Conservation (phyloP, 1,140 invertebrate species). For the Telenomus remus region DNA sequence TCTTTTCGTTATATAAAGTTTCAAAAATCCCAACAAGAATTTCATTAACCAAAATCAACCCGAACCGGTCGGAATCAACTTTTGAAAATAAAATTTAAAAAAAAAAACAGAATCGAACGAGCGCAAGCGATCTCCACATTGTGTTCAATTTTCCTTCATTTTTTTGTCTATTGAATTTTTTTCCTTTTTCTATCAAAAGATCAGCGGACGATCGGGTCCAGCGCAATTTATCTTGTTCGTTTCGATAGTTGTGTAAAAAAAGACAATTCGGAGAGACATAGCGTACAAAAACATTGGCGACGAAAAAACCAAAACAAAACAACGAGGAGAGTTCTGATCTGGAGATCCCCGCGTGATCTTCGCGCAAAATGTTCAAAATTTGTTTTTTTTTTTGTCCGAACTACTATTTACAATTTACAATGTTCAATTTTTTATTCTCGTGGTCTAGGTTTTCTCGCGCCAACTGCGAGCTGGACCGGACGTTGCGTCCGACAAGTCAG, state of each 20-base stretch:
- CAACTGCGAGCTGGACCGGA: constrained; percentile 45
- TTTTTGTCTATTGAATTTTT: constrained; percentile 55
- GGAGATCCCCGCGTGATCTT: constrained; percentile 57
- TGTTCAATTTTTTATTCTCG: constrained; percentile 61
- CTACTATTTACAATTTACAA: constrained; percentile 76
- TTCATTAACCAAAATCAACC: not conserved
- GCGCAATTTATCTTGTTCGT: constrained; percentile 53
- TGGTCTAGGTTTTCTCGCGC: constrained; percentile 66
- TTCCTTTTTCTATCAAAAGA: constrained; percentile 50
- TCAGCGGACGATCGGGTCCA: constrained; percentile 56
- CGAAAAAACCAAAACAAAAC: constrained; percentile 38
- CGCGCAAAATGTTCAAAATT: constrained; percentile 3
- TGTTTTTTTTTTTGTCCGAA: constrained; percentile 55
- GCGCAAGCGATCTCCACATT: constrained; percentile 19
- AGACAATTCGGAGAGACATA: constrained; percentile 51
- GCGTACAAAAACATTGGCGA: constrained; percentile 44
- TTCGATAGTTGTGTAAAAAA: constrained; percentile 51
- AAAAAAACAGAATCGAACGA: constrained; percentile 41
- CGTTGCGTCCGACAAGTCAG: constrained; percentile 21
- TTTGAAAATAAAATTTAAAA: constrained; percentile 36
- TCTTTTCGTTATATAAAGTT: constrained; percentile 9
- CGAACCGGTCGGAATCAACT: constrained; percentile 1
- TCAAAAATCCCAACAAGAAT: not conserved
- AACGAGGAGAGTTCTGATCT: constrained; percentile 50
- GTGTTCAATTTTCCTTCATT: not conserved